Percentiles rank a stretch among this genome's conserved stretches.
These are phyloP conservation scores for Doryteuthis pealeii DNA, from an alignment of 1,140 invertebrate genomes.

Conservation along the genomic window DNA sequence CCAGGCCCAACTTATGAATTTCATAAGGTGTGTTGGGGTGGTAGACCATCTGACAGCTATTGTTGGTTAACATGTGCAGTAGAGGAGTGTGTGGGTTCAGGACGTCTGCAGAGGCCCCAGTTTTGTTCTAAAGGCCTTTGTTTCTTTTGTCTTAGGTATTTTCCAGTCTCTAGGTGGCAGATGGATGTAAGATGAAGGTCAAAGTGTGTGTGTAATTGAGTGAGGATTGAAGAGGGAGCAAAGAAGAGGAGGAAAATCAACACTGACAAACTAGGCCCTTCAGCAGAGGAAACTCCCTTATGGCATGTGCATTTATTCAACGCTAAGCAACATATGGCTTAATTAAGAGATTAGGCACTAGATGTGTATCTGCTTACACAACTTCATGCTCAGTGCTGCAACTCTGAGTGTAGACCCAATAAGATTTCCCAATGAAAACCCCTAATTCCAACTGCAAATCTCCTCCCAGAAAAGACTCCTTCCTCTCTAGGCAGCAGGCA, in stretches of 20 bases:
- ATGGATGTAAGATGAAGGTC: constrained; percentile 27
- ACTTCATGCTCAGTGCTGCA: constrained; percentile 2
- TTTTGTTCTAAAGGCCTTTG: constrained; percentile 24
- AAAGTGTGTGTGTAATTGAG: constrained; percentile 24
- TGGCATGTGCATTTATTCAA: constrained; percentile 15
- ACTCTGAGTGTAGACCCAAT: constrained; percentile 10
- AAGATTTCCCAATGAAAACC: constrained; percentile 3
- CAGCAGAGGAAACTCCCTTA: constrained; percentile 8
- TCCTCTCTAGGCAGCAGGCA: neutral
- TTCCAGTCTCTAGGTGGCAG: constrained; percentile 26
- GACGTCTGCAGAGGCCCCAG: constrained; percentile 20
- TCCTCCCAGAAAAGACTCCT: constrained; percentile 5
- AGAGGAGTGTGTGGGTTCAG: constrained; percentile 11
- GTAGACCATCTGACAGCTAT: constrained; percentile 26
- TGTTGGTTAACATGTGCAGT: constrained; percentile 24
- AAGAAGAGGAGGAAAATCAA: constrained; percentile 14
- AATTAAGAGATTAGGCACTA: constrained; percentile 24
- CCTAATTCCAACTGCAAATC: constrained; percentile 12
- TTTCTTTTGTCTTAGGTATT: constrained; percentile 28
- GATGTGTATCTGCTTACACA: constrained; percentile 12
- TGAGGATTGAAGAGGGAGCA: constrained; percentile 16
- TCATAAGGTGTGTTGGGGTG: constrained; percentile 25
- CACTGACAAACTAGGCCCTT: constrained; percentile 13
- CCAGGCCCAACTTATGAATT: constrained; percentile 39
- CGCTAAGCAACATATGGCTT: constrained; percentile 26